phyloP scores from a whole-genome alignment of 2,113 vertebrate genomes.

The Capreolus pygargus region DNA sequence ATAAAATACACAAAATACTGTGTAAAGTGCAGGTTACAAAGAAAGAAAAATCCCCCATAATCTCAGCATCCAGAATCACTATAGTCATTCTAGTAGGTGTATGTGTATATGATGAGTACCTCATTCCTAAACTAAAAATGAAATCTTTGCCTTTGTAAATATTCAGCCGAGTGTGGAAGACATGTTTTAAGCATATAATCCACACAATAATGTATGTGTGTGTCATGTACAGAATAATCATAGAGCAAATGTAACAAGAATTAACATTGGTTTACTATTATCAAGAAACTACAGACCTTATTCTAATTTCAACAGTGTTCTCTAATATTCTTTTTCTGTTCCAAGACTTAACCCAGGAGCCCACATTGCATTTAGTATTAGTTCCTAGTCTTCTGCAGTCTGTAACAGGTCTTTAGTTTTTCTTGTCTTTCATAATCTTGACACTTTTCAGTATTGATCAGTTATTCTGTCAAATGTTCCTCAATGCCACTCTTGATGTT shows the following conservation, averaged over 20 bases:
- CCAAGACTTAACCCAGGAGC: background rate
- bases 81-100: background rate
- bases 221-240: background rate
- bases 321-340: background rate
- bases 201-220: background rate
- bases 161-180: background rate
- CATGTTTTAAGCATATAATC: background rate
- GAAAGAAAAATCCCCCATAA: background rate
- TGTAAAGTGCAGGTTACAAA: background rate
- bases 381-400: background rate
- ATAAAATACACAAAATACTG: background rate
- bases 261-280: background rate
- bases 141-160: background rate
- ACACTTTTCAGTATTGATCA: background rate
- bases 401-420: background rate
- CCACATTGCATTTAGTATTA: background rate
- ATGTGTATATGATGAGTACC: background rate
- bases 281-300: background rate
- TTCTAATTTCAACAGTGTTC: background rate
- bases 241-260: background rate
- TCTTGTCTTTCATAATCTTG: background rate
- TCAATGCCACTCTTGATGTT: background rate
- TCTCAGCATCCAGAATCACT: background rate
- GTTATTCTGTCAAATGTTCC: background rate
- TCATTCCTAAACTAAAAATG: background rate